Base-by-base conservation (phyloP, 2,888 invertebrate genomes). In the Subacronicta megacephala region DNA sequence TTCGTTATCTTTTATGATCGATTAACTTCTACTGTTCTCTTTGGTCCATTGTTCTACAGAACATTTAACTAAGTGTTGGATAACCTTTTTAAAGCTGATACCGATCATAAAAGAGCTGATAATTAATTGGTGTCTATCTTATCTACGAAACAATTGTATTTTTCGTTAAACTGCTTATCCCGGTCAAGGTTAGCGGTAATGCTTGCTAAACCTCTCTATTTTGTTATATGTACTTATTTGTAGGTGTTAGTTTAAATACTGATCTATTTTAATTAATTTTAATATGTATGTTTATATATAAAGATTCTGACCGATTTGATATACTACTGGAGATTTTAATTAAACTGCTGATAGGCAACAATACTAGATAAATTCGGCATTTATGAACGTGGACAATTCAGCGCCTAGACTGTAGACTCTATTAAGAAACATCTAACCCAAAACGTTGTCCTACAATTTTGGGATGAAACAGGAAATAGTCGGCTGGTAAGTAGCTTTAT, bases 101-200 rank as follows among this genome's bases (percentile, higher is more conserved):
- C 42, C 64, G 10, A 40, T 36, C 46, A 56, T 41, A 29, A 45
- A n/a, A 13, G 16, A 9, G 13, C 17, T 31, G 29, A 50, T 56
- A 58, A 59, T 69, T 62, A 55, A 72, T 72, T 56, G 35, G 2
- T 37, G 3, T 59, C 41, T 41, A 40, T 65, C 40, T 55, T 66
- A 62, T 62, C 54, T 59, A 16, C 10, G 7, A 38, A 45, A 52
- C 49, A 37, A 62, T 71, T 60, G 54, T 55, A n/a, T 57, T 68
- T 58, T 72, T 44, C 42, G 49, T 59, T 63, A 46, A 71, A 53
- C 52, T 35, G 43, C 23, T 42, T 42, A 62, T 60, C 43, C 33
- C 10, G 73, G 60, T 51, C 69, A 72, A 61, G 73, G 57, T 23
- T 35, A 23, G 13, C 12, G 9, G 36, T 43, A 53, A 40, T 51